phyloP scores from a whole-genome alignment of 2,797 vertebrate species.

The Leptatherina wallacei region DNA sequence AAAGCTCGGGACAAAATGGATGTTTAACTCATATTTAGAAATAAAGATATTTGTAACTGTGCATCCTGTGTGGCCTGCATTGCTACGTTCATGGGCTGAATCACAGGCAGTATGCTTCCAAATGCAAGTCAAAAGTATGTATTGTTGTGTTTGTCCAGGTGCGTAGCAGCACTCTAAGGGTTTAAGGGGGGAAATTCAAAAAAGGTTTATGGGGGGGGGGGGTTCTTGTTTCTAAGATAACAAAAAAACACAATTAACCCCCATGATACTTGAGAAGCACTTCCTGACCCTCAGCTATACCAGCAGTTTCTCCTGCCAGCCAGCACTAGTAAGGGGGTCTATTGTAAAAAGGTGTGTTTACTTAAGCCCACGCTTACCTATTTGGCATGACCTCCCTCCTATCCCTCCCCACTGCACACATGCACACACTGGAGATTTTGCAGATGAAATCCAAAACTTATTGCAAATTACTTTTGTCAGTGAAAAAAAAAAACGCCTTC shows the following conservation, averaged over 20 bases:
- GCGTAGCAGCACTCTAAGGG: constrained; percentile 47
- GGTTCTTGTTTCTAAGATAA: constrained; percentile 82
- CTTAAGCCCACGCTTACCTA: constrained; percentile 73
- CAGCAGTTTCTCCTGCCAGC: constrained; percentile 68
- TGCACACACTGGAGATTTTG: constrained; percentile 31
- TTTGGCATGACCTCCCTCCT: constrained; percentile 50
- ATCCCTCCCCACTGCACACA: constrained; percentile 10
- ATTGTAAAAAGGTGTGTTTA: constrained; percentile 79
- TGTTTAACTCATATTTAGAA: constrained; percentile 1
- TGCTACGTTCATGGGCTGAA: neutral
- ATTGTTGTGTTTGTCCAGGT: constrained; percentile 82
- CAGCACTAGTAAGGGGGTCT: constrained; percentile 62
- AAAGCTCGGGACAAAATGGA: constrained; percentile 5
- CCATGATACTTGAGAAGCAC: constrained; percentile 74
- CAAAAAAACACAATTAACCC: constrained; percentile 84
- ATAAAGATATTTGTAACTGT: constrained; percentile 16
- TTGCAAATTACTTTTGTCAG: constrained; percentile 70
- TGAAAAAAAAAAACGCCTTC: constrained; percentile 6
- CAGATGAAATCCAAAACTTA: constrained; percentile 56
- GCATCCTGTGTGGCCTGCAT: constrained; percentile 13
- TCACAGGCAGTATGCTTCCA: constrained; percentile 12
- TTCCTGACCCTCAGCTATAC: constrained; percentile 71
- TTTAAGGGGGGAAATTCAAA: constrained; percentile 22
- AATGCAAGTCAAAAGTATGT: constrained; percentile 42
- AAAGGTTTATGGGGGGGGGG: constrained; percentile 58